Conservation (phyloP, 1,140 invertebrate genomes). For the Micrasema minimum region DNA sequence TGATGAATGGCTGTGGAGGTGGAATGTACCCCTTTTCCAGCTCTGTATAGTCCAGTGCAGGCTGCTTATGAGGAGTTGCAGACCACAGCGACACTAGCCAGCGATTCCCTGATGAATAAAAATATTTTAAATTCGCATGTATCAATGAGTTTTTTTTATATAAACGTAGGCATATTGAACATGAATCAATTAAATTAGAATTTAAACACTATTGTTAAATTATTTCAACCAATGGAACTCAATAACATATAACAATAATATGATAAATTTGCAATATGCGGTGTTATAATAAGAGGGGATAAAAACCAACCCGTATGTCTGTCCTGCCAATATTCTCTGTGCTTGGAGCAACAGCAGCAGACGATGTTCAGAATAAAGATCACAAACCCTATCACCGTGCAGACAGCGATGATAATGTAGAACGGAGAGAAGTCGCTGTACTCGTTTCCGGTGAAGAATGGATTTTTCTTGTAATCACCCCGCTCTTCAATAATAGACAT, state of each 20-base stretch:
- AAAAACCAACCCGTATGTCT: slow-evolving; percentile 75
- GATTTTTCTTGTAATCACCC: slow-evolving; percentile 74
- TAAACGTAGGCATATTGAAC: no score
- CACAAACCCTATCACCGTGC: slow-evolving; percentile 74
- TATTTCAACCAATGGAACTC: neutral
- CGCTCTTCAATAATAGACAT: slow-evolving; percentile 75
- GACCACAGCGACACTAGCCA: slow-evolving; percentile 87
- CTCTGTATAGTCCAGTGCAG: slow-evolving; percentile 83
- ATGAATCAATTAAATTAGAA: no score
- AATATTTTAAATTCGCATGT: no score
- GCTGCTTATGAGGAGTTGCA: slow-evolving; percentile 82
- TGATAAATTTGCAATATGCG: neutral
- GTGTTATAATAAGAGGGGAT: neutral
- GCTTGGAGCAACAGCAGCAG: slow-evolving; percentile 78
- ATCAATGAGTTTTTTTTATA: no score
- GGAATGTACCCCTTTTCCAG: slow-evolving; percentile 68
- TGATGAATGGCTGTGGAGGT: slow-evolving; percentile 54
- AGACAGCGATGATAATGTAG: slow-evolving; percentile 82
- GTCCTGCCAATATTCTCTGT: slow-evolving; percentile 84
- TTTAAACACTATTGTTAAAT: no score
- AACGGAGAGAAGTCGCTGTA: slow-evolving; percentile 77
- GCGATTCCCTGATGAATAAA: slow-evolving; percentile 73
- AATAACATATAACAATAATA: neutral
- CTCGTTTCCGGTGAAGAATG: slow-evolving; percentile 71
- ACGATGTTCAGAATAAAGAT: slow-evolving; percentile 81